These are phyloP conservation scores for Zaprionus ghesquierei DNA, from an alignment of 1,140 invertebrate species.

Conservation along the genomic window DNA sequence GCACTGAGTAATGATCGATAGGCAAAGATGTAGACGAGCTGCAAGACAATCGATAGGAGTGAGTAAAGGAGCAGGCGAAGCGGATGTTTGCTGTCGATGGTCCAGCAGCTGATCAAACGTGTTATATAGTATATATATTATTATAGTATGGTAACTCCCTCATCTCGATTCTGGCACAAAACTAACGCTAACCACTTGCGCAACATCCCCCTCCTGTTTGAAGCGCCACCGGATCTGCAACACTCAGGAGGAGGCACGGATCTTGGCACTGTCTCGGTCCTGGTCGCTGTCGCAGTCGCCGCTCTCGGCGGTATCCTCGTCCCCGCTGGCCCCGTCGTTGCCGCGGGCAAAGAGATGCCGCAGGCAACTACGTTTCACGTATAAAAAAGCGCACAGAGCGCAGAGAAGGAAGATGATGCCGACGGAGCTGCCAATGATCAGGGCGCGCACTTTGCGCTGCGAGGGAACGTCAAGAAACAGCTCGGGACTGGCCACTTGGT, in stretches of 20 bases:
- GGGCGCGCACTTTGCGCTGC: constrained; percentile 85
- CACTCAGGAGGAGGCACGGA: constrained; percentile 65
- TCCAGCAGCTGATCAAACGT: background rate
- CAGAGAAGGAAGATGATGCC: constrained; percentile 85
- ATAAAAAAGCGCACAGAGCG: constrained; percentile 85
- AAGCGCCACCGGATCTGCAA: constrained; percentile 70
- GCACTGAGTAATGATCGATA: constrained; percentile 11
- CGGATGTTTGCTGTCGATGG: background rate
- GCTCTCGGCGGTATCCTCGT: constrained; percentile 64
- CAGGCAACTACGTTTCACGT: constrained; percentile 82
- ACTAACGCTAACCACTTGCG: constrained; percentile 12
- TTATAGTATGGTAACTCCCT: background rate
- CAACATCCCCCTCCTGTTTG: background rate
- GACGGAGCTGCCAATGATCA: constrained; percentile 86
- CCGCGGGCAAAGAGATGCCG: constrained; percentile 60
- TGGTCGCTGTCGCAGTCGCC: constrained; percentile 67
- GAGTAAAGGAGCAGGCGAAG: background rate
- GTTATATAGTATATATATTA: background rate
- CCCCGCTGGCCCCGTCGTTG: constrained; percentile 42
- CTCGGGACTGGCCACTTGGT: constrained; percentile 84
- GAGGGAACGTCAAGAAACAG: constrained; percentile 85
- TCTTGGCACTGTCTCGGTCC: constrained; percentile 60
- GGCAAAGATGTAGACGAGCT: background rate
- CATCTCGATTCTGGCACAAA: constrained; percentile 12
- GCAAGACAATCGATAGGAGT: background rate